A percentile compares a stretch with the other conserved stretches of the same genome.
Conservation (phyloP, 2,888 invertebrate genomes). For the Prosopocoilus inquinatus region DNA sequence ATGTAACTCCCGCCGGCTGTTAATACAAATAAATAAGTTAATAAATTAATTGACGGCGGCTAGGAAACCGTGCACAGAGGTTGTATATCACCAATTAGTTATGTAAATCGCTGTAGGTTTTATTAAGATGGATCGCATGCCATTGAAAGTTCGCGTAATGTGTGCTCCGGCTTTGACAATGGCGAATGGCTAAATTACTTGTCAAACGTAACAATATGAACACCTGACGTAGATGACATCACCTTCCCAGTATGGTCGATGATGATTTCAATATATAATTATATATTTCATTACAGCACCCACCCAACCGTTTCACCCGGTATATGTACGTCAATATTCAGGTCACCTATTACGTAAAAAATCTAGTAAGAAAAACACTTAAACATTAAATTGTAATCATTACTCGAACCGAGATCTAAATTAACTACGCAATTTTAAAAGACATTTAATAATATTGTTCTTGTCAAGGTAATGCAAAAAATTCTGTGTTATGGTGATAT, state of each 20-base stretch:
- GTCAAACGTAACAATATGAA: not conserved
- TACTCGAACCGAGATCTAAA: too few relatives aligned
- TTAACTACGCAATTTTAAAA: too few relatives aligned
- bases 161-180: not conserved
- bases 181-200: conserved; percentile 1
- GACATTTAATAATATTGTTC: too few relatives aligned
- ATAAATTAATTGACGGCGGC: not conserved
- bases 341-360: too few relatives aligned
- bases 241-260: conserved; percentile 1
- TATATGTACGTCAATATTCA: not conserved
- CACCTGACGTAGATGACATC: conserved; percentile 9
- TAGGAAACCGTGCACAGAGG: not conserved
- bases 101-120: too few relatives aligned
- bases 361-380: too few relatives aligned
- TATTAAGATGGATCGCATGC: not conserved
- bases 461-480: too few relatives aligned
- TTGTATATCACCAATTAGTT: not conserved
- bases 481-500: too few relatives aligned
- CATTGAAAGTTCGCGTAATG: not conserved
- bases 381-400: too few relatives aligned
- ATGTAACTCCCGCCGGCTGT: too few relatives aligned
- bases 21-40: too few relatives aligned
- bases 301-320: conserved; percentile 6
- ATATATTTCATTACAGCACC: conserved; percentile 7
- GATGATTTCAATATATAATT: conserved; percentile 12